Conservation (phyloP, 2,888 invertebrate species). For the Brassicogethes aeneus region DNA sequence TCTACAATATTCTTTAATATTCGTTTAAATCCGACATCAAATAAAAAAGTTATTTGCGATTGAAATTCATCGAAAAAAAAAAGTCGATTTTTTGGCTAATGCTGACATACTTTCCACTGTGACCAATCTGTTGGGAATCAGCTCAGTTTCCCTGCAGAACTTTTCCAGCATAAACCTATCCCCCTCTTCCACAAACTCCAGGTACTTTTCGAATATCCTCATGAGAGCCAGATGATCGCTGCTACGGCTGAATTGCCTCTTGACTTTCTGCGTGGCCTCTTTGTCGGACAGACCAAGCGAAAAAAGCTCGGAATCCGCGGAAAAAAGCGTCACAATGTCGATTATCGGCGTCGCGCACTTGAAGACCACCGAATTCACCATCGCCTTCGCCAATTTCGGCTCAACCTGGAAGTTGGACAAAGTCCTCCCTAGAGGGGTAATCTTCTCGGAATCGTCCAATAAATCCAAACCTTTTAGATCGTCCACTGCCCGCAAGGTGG, state of each 20-base stretch:
- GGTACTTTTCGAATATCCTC: conserved; percentile 48
- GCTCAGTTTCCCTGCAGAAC: conserved; percentile 41
- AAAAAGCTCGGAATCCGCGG: conserved; percentile 48
- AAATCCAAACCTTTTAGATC: conserved; percentile 51
- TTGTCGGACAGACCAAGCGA: conserved; percentile 42
- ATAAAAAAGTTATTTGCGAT: too few relatives aligned
- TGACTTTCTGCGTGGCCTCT: conserved; percentile 44
- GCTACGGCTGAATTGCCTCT: conserved; percentile 42
- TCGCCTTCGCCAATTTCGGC: conserved; percentile 52
- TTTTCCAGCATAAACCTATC: conserved; percentile 26
- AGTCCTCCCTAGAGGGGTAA: conserved; percentile 53
- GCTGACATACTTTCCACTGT: conserved; percentile 45
- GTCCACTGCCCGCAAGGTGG: conserved; percentile 48
- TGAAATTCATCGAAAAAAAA: too few relatives aligned
- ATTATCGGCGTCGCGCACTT: conserved; percentile 47
- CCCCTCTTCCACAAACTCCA: conserved; percentile 29
- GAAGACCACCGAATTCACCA: conserved; percentile 50
- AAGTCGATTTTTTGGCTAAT: too few relatives aligned
- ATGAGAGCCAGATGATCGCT: conserved; percentile 58
- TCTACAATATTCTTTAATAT: too few relatives aligned
- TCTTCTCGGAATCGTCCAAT: conserved; percentile 49
- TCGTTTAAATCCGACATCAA: too few relatives aligned
- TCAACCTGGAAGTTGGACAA: conserved; percentile 45
- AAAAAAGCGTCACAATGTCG: conserved; percentile 42
- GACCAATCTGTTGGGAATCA: conserved; percentile 45